phyloP scores from a whole-genome alignment of 2,797 vertebrate species.

The Chelon labrosus region DNA sequence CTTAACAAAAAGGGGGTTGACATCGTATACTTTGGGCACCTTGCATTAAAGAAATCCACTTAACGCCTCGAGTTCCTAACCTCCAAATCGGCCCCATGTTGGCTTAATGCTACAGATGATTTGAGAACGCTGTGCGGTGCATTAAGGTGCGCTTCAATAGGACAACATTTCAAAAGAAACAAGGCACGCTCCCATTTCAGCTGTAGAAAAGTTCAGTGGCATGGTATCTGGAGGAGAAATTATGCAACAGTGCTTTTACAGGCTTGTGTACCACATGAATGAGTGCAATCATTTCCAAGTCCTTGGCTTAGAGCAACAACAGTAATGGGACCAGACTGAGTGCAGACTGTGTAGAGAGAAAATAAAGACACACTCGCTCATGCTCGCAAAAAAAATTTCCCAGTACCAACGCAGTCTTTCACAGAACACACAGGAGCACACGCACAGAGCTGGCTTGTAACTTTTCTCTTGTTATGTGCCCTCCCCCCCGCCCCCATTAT shows the following conservation, averaged over 20 bases:
- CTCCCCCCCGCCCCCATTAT: slow-evolving; percentile 16
- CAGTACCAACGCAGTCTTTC: slow-evolving; percentile 1
- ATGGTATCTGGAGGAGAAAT: slow-evolving; percentile 47
- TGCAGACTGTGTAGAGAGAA: slow-evolving; percentile 37
- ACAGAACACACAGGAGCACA: slow-evolving; percentile 25
- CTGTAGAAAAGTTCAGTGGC: slow-evolving; percentile 35
- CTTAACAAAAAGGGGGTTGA: neutral
- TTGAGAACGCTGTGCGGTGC: neutral
- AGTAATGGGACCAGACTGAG: slow-evolving; percentile 59
- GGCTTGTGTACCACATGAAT: slow-evolving; percentile 65
- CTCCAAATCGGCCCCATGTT: slow-evolving; percentile 7
- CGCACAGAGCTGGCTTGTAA: slow-evolving; percentile 5
- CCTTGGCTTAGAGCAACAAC: slow-evolving; percentile 42
- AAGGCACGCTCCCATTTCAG: slow-evolving; percentile 63
- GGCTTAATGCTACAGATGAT: slow-evolving; percentile 1
- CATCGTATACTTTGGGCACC: slow-evolving; percentile 2
- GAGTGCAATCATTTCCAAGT: slow-evolving; percentile 54
- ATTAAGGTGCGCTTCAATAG: slow-evolving; percentile 49
- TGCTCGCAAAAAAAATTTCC: slow-evolving; percentile 22
- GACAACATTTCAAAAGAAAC: slow-evolving; percentile 31
- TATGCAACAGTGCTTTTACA: slow-evolving; percentile 59
- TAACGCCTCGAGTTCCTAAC: slow-evolving; percentile 18
- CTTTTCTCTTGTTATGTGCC: neutral
- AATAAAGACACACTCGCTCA: slow-evolving; percentile 53
- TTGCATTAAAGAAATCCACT: neutral